phyloP scores from a whole-genome alignment of 53 echinoderm and acorn worm genomes.

The Glandiceps talaboti region DNA sequence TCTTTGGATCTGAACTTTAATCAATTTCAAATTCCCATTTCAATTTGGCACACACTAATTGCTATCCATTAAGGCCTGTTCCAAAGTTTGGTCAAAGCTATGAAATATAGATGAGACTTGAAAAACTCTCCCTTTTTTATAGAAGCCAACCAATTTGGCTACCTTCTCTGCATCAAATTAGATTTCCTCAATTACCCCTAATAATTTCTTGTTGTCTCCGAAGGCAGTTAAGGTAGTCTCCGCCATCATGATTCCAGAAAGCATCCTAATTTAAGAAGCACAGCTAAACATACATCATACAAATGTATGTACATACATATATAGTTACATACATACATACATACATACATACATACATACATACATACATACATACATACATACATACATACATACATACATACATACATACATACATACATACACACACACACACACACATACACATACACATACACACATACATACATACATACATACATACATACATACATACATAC shows the following conservation, averaged over 20 bases:
- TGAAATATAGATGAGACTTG: neutral
- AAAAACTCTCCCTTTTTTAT: neutral
- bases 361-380: too few species aligned
- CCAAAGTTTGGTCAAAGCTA: neutral
- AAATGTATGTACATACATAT: too few species aligned
- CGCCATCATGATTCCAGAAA: too few species aligned
- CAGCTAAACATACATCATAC: too few species aligned
- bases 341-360: too few species aligned
- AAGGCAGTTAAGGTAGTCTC: neutral
- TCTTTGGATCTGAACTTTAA: neutral
- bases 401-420: too few species aligned
- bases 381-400: too few species aligned
- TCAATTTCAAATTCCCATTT: neutral
- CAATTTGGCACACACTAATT: neutral
- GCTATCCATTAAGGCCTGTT: neutral
- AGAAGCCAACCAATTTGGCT: neutral
- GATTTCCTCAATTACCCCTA: neutral
- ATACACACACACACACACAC: too few species aligned
- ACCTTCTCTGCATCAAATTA: neutral
- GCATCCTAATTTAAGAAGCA: too few species aligned
- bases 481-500: neutral
- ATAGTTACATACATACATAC: too few species aligned
- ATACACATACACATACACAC: too few species aligned
- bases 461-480: too few species aligned
- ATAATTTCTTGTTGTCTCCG: neutral